Evolutionary conservation across 2,888 invertebrate species (phyloP).

Genomic region (Ormyrus thymus): DNA sequence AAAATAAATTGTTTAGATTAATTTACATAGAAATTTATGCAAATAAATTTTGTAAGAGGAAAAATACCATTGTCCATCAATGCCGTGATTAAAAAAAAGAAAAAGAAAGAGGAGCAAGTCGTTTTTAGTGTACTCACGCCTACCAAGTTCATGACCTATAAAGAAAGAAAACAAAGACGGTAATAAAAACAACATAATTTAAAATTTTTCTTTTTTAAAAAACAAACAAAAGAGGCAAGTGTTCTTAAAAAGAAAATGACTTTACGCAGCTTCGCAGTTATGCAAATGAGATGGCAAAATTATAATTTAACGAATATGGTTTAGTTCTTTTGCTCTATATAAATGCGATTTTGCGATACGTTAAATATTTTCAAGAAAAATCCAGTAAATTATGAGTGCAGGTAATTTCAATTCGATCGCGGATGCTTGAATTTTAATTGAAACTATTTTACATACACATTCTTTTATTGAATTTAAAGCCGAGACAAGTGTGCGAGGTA

Average conservation of each 20-base stretch:
- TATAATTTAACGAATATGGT: too few relatives aligned
- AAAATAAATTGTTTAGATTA: background rate
- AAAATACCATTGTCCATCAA: constrained; percentile 45
- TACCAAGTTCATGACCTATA: constrained; percentile 70
- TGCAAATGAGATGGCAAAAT: too few relatives aligned
- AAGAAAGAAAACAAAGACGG: constrained; percentile 57
- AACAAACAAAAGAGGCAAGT: constrained; percentile 47
- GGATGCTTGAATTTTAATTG: too few relatives aligned
- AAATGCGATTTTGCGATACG: too few relatives aligned
- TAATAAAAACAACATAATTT: constrained; percentile 42
- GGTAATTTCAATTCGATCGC: too few relatives aligned
- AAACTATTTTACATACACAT: too few relatives aligned
- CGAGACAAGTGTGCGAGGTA: too few relatives aligned
- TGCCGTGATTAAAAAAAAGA: constrained; percentile 41
- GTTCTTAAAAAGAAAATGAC: constrained; percentile 44
- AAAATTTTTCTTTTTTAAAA: constrained; percentile 30
- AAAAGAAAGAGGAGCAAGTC: constrained; percentile 45
- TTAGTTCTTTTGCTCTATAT: too few relatives aligned
- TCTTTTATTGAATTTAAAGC: too few relatives aligned
- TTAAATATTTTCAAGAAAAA: too few relatives aligned
- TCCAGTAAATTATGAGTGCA: too few relatives aligned
- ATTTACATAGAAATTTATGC: background rate
- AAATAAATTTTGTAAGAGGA: background rate
- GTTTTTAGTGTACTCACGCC: constrained; percentile 67
- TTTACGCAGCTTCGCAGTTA: too few relatives aligned